phyloP scores from a whole-genome alignment of 2,113 vertebrate species.

The Pterocles burchelli region DNA sequence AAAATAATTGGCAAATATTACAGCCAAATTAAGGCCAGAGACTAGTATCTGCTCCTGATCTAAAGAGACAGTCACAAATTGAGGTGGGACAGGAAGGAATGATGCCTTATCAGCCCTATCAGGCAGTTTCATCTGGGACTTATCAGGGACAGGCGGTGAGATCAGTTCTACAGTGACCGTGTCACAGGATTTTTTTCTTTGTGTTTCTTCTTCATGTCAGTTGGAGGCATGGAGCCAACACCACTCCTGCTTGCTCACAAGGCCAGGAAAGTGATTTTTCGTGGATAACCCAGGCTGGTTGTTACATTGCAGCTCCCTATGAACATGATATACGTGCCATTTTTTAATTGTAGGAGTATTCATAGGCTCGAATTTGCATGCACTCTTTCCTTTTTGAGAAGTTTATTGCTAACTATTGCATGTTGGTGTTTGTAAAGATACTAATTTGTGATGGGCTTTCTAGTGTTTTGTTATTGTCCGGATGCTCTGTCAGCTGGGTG shows the following conservation, averaged over 20 bases:
- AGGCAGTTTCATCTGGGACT: background rate
- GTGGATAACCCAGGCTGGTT: background rate
- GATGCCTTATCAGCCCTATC: background rate
- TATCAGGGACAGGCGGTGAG: background rate
- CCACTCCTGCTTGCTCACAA: background rate
- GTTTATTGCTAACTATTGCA: background rate
- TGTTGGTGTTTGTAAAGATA: background rate
- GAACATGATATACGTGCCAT: background rate
- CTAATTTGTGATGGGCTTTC: background rate
- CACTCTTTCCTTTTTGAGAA: background rate
- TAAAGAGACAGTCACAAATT: conserved; percentile 60
- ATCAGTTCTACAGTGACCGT: background rate
- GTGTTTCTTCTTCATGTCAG: background rate
- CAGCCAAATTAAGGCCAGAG: conserved; percentile 54
- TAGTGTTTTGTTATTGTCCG: background rate
- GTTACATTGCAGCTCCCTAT: background rate
- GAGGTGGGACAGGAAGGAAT: background rate
- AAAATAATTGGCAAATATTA: conserved; percentile 81
- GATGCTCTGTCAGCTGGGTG: background rate
- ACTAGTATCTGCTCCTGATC: conserved; percentile 56
- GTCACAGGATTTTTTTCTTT: background rate
- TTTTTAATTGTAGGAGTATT: background rate
- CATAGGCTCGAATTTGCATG: background rate
- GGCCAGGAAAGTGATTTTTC: background rate
- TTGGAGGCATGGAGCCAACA: background rate